Conservation (phyloP, 2,888 invertebrate genomes). For the Amphipoea oculea region DNA sequence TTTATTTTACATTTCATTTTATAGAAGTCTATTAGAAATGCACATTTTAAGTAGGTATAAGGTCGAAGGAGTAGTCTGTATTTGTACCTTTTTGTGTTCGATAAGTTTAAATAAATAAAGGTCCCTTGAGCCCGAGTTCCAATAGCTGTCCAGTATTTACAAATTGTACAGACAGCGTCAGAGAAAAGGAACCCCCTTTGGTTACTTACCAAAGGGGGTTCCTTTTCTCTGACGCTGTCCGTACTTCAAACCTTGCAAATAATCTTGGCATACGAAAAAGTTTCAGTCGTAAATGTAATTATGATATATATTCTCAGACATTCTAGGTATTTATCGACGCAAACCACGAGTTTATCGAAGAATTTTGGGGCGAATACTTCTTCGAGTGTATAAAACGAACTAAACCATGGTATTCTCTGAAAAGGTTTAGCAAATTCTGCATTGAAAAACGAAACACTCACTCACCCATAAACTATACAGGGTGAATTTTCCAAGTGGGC, state of each 20-base stretch:
- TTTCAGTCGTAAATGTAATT: background rate
- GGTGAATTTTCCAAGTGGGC: no score
- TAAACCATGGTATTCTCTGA: background rate
- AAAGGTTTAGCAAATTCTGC: background rate
- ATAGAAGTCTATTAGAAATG: background rate
- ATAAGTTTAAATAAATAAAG: background rate
- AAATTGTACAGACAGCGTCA: no score
- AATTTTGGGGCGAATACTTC: background rate
- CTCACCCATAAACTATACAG: background rate
- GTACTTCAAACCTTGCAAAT: background rate
- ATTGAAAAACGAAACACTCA: background rate
- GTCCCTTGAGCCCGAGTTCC: background rate
- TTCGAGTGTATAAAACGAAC: constrained; percentile 8
- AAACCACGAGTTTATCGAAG: background rate
- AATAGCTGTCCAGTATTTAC: background rate
- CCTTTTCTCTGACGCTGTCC: no score
- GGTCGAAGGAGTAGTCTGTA: background rate
- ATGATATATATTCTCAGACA: background rate
- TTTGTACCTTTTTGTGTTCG: background rate
- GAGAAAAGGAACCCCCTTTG: no score
- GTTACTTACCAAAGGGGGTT: no score
- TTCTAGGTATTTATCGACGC: background rate
- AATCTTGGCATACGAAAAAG: background rate
- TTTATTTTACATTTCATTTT: background rate
- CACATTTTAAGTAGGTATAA: background rate